phyloP scores from a whole-genome alignment of 1,140 invertebrate species.

The Penaeus indicus region DNA sequence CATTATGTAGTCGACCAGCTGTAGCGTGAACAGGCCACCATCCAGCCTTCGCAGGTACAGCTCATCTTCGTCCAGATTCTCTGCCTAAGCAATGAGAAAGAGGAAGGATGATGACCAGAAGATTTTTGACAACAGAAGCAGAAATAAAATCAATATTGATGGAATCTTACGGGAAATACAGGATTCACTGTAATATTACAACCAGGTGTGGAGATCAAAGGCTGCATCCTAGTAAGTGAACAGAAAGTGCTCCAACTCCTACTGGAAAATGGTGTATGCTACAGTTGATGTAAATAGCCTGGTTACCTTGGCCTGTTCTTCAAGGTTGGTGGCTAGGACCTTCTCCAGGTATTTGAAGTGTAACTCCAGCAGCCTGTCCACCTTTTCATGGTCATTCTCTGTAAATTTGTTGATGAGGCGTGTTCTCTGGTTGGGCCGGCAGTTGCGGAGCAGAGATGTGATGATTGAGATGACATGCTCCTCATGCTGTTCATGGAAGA shows the following conservation, averaged over 20 bases:
- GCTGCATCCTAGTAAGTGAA: constrained; percentile 22
- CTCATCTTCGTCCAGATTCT: constrained; percentile 80
- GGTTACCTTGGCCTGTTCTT: constrained; percentile 34
- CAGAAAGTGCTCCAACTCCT: constrained; percentile 10
- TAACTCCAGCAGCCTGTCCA: constrained; percentile 94
- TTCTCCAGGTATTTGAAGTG: constrained; percentile 98
- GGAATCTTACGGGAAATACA: no score
- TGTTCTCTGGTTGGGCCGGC: constrained; percentile 88
- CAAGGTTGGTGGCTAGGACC: constrained; percentile 84
- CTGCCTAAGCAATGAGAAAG: constrained; percentile 38
- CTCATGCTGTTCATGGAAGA: constrained; percentile 69
- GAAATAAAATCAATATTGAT: not conserved
- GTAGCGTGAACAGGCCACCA: constrained; percentile 94
- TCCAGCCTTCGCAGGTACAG: constrained; percentile 91
- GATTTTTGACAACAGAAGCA: not conserved
- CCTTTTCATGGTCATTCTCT: constrained; percentile 99
- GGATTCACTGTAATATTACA: no score
- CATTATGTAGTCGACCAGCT: constrained; percentile 96
- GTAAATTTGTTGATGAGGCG: constrained; percentile 95
- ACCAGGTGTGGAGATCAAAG: no score
- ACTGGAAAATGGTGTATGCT: not conserved
- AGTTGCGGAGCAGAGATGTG: constrained; percentile 92
- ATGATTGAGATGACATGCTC: constrained; percentile 97
- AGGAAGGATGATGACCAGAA: not conserved
- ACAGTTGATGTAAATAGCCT: not conserved